Conservation (phyloP, 2,113 vertebrate genomes). For the Cololabis saira region DNA sequence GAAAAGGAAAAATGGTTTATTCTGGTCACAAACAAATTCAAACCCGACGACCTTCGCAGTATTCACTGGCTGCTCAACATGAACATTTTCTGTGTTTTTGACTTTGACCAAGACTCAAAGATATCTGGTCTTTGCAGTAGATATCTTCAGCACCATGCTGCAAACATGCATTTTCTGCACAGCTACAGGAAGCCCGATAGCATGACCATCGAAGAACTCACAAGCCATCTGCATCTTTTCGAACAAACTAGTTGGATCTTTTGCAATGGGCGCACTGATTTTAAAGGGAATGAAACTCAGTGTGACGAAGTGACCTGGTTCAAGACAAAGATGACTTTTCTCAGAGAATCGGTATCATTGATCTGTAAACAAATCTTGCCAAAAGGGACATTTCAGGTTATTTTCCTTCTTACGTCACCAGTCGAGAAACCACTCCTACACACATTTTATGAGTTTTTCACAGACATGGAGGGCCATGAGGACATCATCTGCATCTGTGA, state of each 20-base stretch:
- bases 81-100: constrained; percentile 86
- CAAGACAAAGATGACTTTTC: constrained; percentile 78
- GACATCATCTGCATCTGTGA: constrained; percentile 85
- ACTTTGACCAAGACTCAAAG: constrained; percentile 86
- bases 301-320: constrained; percentile 86
- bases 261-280: constrained; percentile 85
- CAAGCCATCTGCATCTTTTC: constrained; percentile 76
- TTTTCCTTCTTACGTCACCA: constrained; percentile 82
- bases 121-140: constrained; percentile 78
- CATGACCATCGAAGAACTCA: constrained; percentile 59
- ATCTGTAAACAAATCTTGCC: constrained; percentile 85
- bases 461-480: constrained; percentile 83
- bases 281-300: constrained; percentile 72
- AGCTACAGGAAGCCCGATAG: constrained; percentile 72
- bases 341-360: constrained; percentile 78
- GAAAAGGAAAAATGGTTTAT: constrained; percentile 83
- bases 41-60: constrained; percentile 67
- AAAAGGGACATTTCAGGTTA: constrained; percentile 77
- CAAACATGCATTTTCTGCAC: constrained; percentile 80
- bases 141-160: constrained; percentile 75
- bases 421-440: constrained; percentile 83
- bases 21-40: constrained; percentile 83
- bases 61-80: constrained; percentile 82
- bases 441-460: constrained; percentile 85
- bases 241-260: constrained; percentile 89